These are phyloP conservation scores for Spongilla lacustris DNA, from an alignment of 37 sponge, comb jelly and placozoan genomes.

Conservation along the genomic window DNA sequence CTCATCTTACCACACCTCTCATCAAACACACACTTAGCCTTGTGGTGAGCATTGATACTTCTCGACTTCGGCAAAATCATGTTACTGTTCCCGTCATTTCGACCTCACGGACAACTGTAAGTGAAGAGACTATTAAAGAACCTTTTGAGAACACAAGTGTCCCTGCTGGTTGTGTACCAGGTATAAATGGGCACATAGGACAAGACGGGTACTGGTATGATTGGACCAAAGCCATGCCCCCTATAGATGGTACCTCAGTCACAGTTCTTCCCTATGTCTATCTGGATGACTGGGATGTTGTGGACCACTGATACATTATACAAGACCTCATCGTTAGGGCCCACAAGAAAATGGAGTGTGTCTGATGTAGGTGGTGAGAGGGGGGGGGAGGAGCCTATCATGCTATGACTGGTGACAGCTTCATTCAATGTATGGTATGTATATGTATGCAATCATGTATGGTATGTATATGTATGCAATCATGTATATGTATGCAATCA, in stretches of 20 bases:
- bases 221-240: constrained; percentile 63
- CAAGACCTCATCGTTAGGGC: background rate
- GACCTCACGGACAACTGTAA: background rate
- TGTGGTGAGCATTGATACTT: constrained; percentile 14
- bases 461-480: background rate
- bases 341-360: too few relatives aligned
- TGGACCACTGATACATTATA: background rate
- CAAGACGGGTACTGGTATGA: constrained; percentile 59
- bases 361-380: too few relatives aligned
- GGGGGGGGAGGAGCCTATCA: background rate
- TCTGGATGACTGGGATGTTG: constrained; percentile 45
- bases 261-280: constrained; percentile 78
- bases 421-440: background rate
- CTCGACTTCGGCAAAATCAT: background rate
- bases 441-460: background rate
- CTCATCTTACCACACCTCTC: background rate
- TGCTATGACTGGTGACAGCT: background rate
- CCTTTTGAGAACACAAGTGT: background rate
- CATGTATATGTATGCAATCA: background rate
- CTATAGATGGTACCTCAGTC: constrained; percentile 29
- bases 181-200: constrained; percentile 65
- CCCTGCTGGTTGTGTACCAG: constrained; percentile 14
- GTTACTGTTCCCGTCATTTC: background rate
- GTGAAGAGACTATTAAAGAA: background rate
- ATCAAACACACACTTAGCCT: background rate